phyloP scores from a whole-genome alignment of 1,140 invertebrate genomes.

The Belonocnema kinseyi region DNA sequence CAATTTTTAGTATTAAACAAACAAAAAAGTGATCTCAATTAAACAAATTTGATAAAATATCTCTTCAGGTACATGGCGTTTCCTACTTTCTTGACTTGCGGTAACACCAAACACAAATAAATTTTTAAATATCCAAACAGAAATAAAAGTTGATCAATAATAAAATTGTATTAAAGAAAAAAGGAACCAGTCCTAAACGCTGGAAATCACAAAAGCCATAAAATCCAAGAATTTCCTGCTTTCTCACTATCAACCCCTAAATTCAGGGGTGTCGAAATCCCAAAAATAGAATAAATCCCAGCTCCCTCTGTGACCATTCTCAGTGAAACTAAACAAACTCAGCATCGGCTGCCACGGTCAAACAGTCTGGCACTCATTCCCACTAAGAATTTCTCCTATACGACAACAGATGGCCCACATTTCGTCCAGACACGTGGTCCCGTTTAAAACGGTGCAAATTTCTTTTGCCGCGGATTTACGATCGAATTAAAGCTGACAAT shows the following conservation, averaged over 20 bases:
- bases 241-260: not conserved
- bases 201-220: not conserved
- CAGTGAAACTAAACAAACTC: not conserved
- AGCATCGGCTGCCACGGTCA: slow-evolving; percentile 42
- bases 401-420: slow-evolving; percentile 65
- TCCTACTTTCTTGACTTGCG: not conserved
- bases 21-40: too few relatives aligned
- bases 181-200: not conserved
- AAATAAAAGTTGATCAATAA: too few relatives aligned
- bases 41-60: too few relatives aligned
- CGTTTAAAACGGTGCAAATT: slow-evolving; percentile 61
- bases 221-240: not conserved
- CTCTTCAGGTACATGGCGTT: not conserved
- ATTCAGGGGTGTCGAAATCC: not conserved
- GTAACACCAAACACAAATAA: not conserved
- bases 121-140: not conserved
- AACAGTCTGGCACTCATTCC: slow-evolving; percentile 46
- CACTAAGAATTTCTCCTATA: slow-evolving; percentile 52
- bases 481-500: slow-evolving; percentile 75
- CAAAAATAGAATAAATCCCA: not conserved
- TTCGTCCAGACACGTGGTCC: slow-evolving; percentile 32
- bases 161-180: too few relatives aligned
- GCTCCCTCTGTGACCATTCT: not conserved
- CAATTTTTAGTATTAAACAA: too few relatives aligned
- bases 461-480: slow-evolving; percentile 69